phyloP scores from a whole-genome alignment of 1,140 invertebrate species.

The Drosophila suzukii region DNA sequence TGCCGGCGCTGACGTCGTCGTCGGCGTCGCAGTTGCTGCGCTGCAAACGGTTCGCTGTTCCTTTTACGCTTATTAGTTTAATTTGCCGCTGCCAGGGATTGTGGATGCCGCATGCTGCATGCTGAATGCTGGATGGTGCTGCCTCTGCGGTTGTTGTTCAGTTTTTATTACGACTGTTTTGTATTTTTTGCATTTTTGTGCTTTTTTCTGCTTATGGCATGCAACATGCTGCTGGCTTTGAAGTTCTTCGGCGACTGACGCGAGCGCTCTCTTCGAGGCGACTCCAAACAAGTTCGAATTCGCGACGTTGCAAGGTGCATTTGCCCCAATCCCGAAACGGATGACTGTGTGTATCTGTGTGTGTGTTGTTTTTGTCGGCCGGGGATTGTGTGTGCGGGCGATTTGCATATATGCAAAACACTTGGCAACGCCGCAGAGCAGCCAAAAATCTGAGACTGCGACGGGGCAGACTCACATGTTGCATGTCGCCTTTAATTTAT shows the following conservation, averaged over 20 bases:
- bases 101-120: slow-evolving; percentile 31
- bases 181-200: slow-evolving; percentile 16
- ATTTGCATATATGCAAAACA: slow-evolving; percentile 81
- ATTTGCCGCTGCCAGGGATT: slow-evolving; percentile 60
- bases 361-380: slow-evolving; percentile 14
- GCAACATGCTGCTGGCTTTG: slow-evolving; percentile 69
- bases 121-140: slow-evolving; percentile 37
- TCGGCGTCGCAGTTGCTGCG: slow-evolving; percentile 33
- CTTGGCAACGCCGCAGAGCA: slow-evolving; percentile 48
- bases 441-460: slow-evolving; percentile 62
- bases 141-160: slow-evolving; percentile 28
- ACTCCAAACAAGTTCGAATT: slow-evolving; percentile 82
- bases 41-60: slow-evolving; percentile 59
- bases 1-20: slow-evolving; percentile 18
- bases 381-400: slow-evolving; percentile 25
- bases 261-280: slow-evolving; percentile 14
- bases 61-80: slow-evolving; percentile 81
- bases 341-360: slow-evolving; percentile 20
- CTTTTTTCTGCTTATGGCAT: slow-evolving; percentile 58
- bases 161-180: slow-evolving; percentile 4
- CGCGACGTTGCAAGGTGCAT: slow-evolving; percentile 75
- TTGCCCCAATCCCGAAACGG: slow-evolving; percentile 33
- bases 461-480: slow-evolving; percentile 66
- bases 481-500: slow-evolving; percentile 76
- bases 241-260: slow-evolving; percentile 22